Evolutionary conservation across 1,140 invertebrate species (phyloP), one percentile per base, ranked within the genome.

Genomic region (Atopsyche davidsoni): DNA sequence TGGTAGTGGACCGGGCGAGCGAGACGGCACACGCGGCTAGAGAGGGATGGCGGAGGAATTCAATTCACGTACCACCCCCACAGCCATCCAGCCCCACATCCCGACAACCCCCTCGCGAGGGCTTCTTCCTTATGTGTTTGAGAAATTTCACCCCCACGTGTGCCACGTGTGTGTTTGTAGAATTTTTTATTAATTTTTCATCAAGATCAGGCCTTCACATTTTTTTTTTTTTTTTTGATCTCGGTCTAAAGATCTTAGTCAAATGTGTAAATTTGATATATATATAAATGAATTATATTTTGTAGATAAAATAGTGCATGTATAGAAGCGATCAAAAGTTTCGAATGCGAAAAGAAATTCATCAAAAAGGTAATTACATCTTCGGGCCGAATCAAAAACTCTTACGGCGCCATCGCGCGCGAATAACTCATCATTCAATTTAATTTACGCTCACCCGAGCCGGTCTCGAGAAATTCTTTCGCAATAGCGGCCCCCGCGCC

Each of bases 381-480:
- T 40, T 13, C n/a, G n/a, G n/a, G 38, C 21, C 21, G 13, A 40
- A 11, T 19, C 11, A 11, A 4, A 2, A 11, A 18, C 22, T 23
- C 13, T 22, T 17, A 44, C 17, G 4, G 25, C 6, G 6, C 35
- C 13, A 4, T 17, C 17, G 35, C 35, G 35, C n/a, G n/a, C n/a
- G n/a, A n/a, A n/a, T n/a, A n/a, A n/a, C n/a, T n/a, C n/a, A n/a
- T n/a, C n/a, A n/a, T n/a, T n/a, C n/a, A n/a, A n/a, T n/a, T n/a
- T n/a, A n/a, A n/a, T n/a, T 18, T 21, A 31, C 36, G 38, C 14
- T 18, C 35, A 41, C 18, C 25, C 55, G 55, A 53, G 46, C 28
- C 41, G 41, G 41, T 57, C 55, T 50, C 53, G 55, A 53, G 53
- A 57, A 57, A 50, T 57, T 57, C 50, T 42, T 46, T 48, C 55